Base-by-base conservation (phyloP, 2,888 invertebrate species). In the Rhagonycha lutea region DNA sequence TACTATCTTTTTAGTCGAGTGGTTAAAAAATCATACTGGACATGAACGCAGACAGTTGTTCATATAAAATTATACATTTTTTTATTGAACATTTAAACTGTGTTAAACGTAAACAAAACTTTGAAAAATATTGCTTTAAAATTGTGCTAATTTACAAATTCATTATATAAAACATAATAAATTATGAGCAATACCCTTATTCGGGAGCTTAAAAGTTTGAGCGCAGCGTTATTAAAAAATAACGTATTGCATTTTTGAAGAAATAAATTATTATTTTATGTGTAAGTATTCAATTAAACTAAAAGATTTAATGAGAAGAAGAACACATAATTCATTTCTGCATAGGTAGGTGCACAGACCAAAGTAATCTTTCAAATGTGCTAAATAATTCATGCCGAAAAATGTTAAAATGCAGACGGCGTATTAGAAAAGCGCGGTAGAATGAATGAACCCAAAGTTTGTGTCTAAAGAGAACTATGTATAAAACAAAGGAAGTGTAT, bases 401-500 rank as follows among this genome's bases (percentile, higher is more conserved):
- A 47, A 69, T 73, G 78, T 80, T 80, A 78, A 80, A 78, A 80
- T 80, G 80, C 80, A 79, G 80, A 79, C 79, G 73, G 79, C 76
- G 79, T 79, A 69, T 76, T 74, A 73, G 76, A 77, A 75, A 80
- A 79, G 68, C 78, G 70, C 78, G 75, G 75, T 79, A 68, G 73
- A 77, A 76, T 47, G 47, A 47, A 47, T 75, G 75, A 74, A 76
- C 76, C 78, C 69, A 68, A 78, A 77, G 68, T 72, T 77, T 72
- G 69, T 70, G 70, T 77, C 72, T 70, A 75, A 77, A 74, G 72
- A 78, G 69, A 73, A 68, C 75, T 73, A 73, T 26, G 71, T 75
- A 79, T 78, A 79, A 79, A 74, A 76, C 84, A 84, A 83, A 84
- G 82, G 83, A 70, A 83, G 83, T 86, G 83, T 85, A 86, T 86